Evolutionary conservation across 2,797 vertebrate species (phyloP).

Genomic region (Ceryle rudis): DNA sequence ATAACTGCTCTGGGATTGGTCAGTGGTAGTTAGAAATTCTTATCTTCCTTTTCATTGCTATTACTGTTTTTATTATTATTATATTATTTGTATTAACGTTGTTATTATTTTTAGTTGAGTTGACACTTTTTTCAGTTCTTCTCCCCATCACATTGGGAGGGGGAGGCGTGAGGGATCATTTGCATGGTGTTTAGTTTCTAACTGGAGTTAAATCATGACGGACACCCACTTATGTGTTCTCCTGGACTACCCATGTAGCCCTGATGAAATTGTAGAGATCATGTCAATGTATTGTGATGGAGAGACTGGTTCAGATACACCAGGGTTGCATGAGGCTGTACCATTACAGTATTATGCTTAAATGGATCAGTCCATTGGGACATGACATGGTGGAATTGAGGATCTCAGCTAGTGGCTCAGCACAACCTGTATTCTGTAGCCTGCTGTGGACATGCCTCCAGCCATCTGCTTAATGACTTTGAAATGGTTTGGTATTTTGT

Average conservation of each 20-base stretch:
- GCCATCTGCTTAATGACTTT: slow-evolving; percentile 18
- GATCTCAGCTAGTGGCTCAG: not conserved
- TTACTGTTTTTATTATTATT: not conserved
- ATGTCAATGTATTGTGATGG: fast-evolving
- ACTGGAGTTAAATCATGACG: not conserved
- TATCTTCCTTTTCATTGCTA: not conserved
- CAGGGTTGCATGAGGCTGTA: fast-evolving
- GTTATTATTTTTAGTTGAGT: not conserved
- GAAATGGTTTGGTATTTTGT: slow-evolving; percentile 25
- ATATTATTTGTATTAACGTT: not conserved
- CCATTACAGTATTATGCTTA: not conserved
- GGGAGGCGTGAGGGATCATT: not conserved
- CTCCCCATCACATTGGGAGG: not conserved
- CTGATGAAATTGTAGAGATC: fast-evolving
- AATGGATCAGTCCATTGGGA: not conserved
- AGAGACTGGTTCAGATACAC: not conserved
- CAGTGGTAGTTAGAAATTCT: not conserved
- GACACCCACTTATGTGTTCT: not conserved
- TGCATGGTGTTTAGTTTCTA: not conserved
- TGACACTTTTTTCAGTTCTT: not conserved
- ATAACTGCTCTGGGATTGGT: not conserved
- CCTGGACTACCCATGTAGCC: not conserved
- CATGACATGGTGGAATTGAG: not conserved
- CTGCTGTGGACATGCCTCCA: not conserved
- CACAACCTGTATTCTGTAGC: not conserved